Evolutionary conservation across 2,797 vertebrate species (phyloP).

Genomic region (Chiroxiphia lanceolata): DNA sequence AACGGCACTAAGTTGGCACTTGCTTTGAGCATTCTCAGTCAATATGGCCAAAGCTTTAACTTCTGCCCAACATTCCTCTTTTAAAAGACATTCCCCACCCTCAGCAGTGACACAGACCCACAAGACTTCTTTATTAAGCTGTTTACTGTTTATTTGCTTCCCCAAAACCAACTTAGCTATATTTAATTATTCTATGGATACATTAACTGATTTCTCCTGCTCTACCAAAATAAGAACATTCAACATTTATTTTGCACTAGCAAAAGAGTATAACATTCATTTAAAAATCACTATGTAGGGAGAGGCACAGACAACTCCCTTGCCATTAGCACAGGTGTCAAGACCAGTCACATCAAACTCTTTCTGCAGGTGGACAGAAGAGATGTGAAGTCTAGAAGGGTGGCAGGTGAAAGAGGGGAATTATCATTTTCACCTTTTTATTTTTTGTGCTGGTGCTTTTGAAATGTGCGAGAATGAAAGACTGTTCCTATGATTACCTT

Average conservation of each 20-base stretch:
- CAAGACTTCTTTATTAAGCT: neutral
- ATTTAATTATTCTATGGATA: neutral
- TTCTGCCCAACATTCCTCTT: neutral
- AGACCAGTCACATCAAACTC: neutral
- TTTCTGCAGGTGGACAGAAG: neutral
- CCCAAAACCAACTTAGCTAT: neutral
- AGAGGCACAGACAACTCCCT: neutral
- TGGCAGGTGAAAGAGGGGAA: neutral
- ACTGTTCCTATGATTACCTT: neutral
- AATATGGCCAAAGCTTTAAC: neutral
- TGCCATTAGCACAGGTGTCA: neutral
- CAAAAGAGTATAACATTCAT: neutral
- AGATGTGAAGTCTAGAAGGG: neutral
- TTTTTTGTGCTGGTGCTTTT: neutral
- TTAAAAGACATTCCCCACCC: too few relatives aligned
- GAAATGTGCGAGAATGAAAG: neutral
- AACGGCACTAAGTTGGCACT: neutral
- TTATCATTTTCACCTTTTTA: neutral
- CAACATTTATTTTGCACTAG: neutral
- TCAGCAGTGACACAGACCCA: neutral
- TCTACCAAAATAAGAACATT: neutral
- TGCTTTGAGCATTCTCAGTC: neutral
- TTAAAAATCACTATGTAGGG: fast-evolving
- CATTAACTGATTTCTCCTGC: neutral
- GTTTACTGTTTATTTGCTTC: neutral